Conservation (phyloP, 2,113 vertebrate genomes). For the Amphiprion percula region DNA sequence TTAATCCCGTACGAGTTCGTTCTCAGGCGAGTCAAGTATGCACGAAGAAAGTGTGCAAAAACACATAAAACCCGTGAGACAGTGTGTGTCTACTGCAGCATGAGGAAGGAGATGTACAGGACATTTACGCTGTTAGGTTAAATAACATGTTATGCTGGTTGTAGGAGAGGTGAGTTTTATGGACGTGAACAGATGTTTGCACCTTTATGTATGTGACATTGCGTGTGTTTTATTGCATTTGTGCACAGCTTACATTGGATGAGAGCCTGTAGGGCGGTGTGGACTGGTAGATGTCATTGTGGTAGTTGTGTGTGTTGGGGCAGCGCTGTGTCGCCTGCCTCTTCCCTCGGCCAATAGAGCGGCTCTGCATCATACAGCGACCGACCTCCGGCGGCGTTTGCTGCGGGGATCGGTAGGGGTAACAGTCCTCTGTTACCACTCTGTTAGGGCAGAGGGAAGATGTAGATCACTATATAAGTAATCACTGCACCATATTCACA, state of each 20-base stretch:
- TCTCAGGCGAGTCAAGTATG: conserved; percentile 20
- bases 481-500: no score
- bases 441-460: conserved; percentile 71
- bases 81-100: conserved; percentile 44
- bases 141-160: background rate
- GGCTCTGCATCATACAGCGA: conserved; percentile 97
- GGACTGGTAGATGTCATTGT: conserved; percentile 97
- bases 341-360: conserved; percentile 92
- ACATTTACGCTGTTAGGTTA: background rate
- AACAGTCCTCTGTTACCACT: conserved; percentile 95
- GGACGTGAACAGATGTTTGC: background rate
- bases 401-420: conserved; percentile 87
- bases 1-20: conserved; percentile 39
- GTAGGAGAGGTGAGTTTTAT: background rate
- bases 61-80: conserved; percentile 45
- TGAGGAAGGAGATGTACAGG: conserved; percentile 7
- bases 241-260: conserved; percentile 85
- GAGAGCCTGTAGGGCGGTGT: conserved; percentile 96
- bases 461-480: background rate
- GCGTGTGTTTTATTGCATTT: background rate
- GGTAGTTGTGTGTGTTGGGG: conserved; percentile 87
- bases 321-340: conserved; percentile 93
- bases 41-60: conserved; percentile 29
- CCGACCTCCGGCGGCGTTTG: conserved; percentile 57
- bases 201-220: background rate